phyloP scores from a whole-genome alignment of 2,888 invertebrate genomes.

The Dysmachus trigonus region DNA sequence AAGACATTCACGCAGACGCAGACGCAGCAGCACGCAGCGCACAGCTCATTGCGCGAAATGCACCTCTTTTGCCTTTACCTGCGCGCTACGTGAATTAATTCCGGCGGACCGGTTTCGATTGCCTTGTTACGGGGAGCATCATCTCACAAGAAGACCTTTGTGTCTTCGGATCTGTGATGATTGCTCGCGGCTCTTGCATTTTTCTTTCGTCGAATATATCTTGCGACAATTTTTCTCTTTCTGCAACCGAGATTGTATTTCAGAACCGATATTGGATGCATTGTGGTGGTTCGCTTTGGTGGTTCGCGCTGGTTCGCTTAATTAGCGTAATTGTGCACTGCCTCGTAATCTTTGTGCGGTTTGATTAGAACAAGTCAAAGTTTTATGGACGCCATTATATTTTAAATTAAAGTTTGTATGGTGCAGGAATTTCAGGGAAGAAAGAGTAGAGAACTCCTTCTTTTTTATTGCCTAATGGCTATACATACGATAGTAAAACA shows the following conservation, averaged over 20 bases:
- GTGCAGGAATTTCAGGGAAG: not conserved
- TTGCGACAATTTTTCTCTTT: slow-evolving; percentile 20
- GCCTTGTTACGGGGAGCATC: slow-evolving; percentile 32
- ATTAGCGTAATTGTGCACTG: slow-evolving; percentile 21
- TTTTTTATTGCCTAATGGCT: too few relatives aligned
- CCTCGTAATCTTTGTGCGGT: not conserved
- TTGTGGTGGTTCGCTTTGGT: not conserved
- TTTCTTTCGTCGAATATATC: slow-evolving; percentile 24
- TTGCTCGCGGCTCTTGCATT: not conserved
- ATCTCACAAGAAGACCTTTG: slow-evolving; percentile 7
- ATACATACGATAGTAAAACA: too few relatives aligned
- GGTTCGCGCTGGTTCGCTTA: slow-evolving; percentile 10
- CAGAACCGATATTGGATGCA: slow-evolving; percentile 23
- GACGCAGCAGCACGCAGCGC: too few relatives aligned
- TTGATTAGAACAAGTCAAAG: not conserved
- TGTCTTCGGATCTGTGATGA: slow-evolving; percentile 34
- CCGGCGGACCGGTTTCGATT: slow-evolving; percentile 32
- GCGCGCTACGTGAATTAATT: slow-evolving; percentile 37
- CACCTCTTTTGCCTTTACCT: not conserved
- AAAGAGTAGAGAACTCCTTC: not conserved
- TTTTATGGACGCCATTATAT: not conserved
- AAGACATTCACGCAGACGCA: slow-evolving; percentile 23
- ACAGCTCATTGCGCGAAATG: slow-evolving; percentile 11
- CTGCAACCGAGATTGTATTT: slow-evolving; percentile 8
- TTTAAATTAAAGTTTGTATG: not conserved